phyloP scores from a whole-genome alignment of 2,888 invertebrate genomes.

The Nemapogon koenigi region DNA sequence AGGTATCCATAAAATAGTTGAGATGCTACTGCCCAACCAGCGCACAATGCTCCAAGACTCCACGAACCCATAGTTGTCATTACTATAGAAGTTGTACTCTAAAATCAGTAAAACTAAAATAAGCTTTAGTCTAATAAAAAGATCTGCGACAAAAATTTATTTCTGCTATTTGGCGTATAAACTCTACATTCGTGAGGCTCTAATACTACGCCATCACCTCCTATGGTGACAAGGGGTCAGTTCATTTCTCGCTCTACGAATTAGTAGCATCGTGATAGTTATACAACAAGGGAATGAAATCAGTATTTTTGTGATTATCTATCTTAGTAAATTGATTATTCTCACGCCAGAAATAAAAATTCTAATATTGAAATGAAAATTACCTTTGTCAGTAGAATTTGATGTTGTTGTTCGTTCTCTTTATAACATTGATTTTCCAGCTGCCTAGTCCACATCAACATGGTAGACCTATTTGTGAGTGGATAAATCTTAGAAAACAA shows the following conservation, averaged over 20 bases:
- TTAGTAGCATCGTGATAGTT: no score
- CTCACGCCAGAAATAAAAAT: background rate
- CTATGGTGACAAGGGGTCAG: no score
- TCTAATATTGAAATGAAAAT: slow-evolving; percentile 4
- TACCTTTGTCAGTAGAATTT: slow-evolving; percentile 23
- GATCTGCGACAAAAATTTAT: background rate
- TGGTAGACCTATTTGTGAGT: slow-evolving; percentile 31
- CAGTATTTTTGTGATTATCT: no score
- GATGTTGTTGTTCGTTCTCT: slow-evolving; percentile 19
- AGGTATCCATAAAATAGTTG: slow-evolving; percentile 24
- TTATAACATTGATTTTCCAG: slow-evolving; percentile 25
- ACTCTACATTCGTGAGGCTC: no score
- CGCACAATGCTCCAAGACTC: slow-evolving; percentile 38
- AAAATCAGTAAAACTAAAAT: background rate
- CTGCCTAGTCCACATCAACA: slow-evolving; percentile 31
- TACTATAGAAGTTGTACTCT: slow-evolving; percentile 1
- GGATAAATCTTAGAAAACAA: no score
- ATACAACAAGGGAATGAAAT: no score
- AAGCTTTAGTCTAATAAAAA: background rate
- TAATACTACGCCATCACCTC: no score
- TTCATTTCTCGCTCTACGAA: no score
- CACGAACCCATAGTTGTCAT: slow-evolving; percentile 38
- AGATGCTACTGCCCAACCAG: slow-evolving; percentile 32
- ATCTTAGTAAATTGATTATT: background rate
- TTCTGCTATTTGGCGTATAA: background rate